phyloP scores from a whole-genome alignment of 2,113 vertebrate genomes.

The Tetraodon nigroviridis region DNA sequence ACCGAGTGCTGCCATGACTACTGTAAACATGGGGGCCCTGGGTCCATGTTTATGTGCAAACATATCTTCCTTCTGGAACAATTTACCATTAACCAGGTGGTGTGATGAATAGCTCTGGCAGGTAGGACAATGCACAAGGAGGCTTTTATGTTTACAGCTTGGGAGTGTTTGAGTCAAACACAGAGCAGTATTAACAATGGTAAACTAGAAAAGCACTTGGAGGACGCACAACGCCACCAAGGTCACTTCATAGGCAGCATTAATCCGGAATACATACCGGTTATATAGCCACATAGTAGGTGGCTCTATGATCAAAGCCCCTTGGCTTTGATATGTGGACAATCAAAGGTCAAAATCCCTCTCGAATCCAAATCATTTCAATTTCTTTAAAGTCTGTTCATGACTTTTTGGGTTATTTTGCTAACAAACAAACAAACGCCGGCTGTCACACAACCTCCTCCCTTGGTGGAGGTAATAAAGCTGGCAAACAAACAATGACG shows the following conservation, averaged over 20 bases:
- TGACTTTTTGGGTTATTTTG: too few relatives aligned
- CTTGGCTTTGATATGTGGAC: too few relatives aligned
- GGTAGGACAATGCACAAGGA: conserved; percentile 91
- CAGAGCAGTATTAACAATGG: conserved; percentile 79
- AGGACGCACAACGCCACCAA: too few relatives aligned
- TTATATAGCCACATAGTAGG: too few relatives aligned
- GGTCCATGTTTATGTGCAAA: conserved; percentile 99
- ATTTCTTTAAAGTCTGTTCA: too few relatives aligned
- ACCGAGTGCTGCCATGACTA: conserved; percentile 96
- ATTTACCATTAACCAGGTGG: conserved; percentile 99
- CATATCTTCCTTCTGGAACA: conserved; percentile 97
- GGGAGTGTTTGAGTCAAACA: conserved; percentile 75
- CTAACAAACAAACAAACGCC: too few relatives aligned
- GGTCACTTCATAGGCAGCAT: too few relatives aligned
- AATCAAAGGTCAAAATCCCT: too few relatives aligned
- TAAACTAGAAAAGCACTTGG: conserved; percentile 60
- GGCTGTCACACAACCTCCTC: too few relatives aligned
- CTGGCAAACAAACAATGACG: conserved; percentile 67
- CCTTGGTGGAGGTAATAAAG: conserved; percentile 63
- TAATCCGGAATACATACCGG: too few relatives aligned
- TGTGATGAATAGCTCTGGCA: conserved; percentile 94
- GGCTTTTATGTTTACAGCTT: conserved; percentile 92
- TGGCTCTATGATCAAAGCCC: too few relatives aligned
- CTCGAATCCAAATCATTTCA: too few relatives aligned
- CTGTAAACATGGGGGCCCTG: conserved; percentile 95